phyloP scores from a whole-genome alignment of 1,140 invertebrate genomes.

The silkworm (Bombyx mori) region DNA sequence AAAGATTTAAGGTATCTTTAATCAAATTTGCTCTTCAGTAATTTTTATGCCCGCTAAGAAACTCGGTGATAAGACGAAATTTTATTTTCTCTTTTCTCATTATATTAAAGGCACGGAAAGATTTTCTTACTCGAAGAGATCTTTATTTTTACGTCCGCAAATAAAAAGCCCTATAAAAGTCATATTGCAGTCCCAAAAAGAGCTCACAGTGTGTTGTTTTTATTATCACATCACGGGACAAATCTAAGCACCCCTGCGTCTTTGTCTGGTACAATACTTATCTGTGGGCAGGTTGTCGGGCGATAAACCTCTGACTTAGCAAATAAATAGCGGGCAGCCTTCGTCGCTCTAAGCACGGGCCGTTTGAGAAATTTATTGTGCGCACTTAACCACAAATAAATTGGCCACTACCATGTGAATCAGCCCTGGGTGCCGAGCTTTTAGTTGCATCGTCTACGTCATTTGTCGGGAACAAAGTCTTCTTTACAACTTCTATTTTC shows the following conservation, averaged over 20 bases:
- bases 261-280: constrained; percentile 31
- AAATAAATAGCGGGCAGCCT: constrained; percentile 60
- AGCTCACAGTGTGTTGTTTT: constrained; percentile 23
- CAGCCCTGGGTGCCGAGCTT: constrained; percentile 31
- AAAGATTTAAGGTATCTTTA: constrained; percentile 27
- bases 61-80: background rate
- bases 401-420: constrained; percentile 48
- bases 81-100: constrained; percentile 1
- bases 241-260: constrained; percentile 28
- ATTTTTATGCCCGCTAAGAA: constrained; percentile 19
- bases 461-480: too few relatives aligned
- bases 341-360: constrained; percentile 52
- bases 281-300: constrained; percentile 25
- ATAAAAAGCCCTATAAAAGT: constrained; percentile 22
- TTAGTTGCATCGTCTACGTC: constrained; percentile 10
- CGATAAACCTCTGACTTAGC: constrained; percentile 53
- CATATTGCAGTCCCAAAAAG: constrained; percentile 22
- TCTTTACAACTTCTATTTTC: too few relatives aligned
- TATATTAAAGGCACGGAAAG: constrained; percentile 1
- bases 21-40: constrained; percentile 23
- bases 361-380: constrained; percentile 66
- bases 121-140: constrained; percentile 8
- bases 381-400: constrained; percentile 68
- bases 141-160: constrained; percentile 15
- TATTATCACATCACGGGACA: constrained; percentile 35